A percentile compares a stretch with the other conserved stretches of the same genome.
Conservation (phyloP, 1,140 invertebrate genomes). For the Eueides isabella region DNA sequence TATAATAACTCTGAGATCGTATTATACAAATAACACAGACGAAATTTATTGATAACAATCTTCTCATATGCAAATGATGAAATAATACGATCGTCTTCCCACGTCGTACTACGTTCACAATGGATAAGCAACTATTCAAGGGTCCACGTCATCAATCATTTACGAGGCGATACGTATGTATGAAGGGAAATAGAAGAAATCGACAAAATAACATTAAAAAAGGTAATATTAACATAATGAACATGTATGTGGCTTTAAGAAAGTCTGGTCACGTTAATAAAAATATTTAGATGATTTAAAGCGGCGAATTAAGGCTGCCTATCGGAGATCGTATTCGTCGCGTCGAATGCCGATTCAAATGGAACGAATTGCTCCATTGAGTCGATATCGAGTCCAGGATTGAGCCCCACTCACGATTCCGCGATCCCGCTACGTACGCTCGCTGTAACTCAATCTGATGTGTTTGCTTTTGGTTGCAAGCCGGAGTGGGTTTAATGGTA, state of each 20-base stretch:
- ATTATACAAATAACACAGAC: conserved; percentile 18
- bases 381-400: conserved; percentile 52
- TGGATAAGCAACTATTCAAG: conserved; percentile 6
- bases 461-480: conserved; percentile 62
- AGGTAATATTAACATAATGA: conserved; percentile 46
- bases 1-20: not conserved
- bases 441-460: conserved; percentile 55
- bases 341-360: conserved; percentile 43
- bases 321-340: conserved; percentile 44
- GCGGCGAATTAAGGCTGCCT: conserved; percentile 43
- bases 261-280: conserved; percentile 41
- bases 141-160: conserved; percentile 21
- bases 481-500: conserved; percentile 51
- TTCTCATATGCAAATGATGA: conserved; percentile 38
- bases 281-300: conserved; percentile 52
- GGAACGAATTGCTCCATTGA: conserved; percentile 56
- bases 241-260: too few relatives aligned
- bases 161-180: conserved; percentile 20
- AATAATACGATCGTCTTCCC: conserved; percentile 35
- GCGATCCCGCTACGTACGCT: conserved; percentile 44
- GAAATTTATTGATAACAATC: conserved; percentile 34
- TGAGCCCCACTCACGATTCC: conserved; percentile 45
- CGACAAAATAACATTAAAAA: conserved; percentile 39
- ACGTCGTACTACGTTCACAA: conserved; percentile 24
- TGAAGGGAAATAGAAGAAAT: conserved; percentile 16